A percentile compares a stretch with the other conserved stretches of the same genome.
phyloP scores from a whole-genome alignment of 2,888 invertebrate genomes.

The Orthosia cruda region DNA sequence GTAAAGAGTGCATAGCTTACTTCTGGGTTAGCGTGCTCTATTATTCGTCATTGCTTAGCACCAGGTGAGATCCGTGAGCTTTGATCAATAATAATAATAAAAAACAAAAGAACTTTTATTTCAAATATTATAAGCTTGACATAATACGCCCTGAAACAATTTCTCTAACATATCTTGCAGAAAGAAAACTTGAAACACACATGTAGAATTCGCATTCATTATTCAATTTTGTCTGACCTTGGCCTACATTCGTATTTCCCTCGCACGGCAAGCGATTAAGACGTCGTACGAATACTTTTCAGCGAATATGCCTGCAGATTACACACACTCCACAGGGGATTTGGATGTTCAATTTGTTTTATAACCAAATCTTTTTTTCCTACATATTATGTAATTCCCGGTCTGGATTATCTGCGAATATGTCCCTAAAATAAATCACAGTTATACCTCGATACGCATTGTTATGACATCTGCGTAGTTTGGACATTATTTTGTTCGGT shows the following conservation, averaged over 20 bases:
- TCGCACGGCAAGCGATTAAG: constrained; percentile 54
- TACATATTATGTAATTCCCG: constrained; percentile 25
- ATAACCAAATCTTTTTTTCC: constrained; percentile 19
- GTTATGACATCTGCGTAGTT: constrained; percentile 56
- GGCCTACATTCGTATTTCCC: constrained; percentile 57
- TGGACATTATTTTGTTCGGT: constrained; percentile 33
- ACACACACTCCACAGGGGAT: constrained; percentile 40
- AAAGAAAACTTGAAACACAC: constrained; percentile 42
- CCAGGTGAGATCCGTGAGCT: too few relatives aligned
- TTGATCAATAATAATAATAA: too few relatives aligned
- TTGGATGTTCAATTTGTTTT: constrained; percentile 57
- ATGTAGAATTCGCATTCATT: constrained; percentile 50
- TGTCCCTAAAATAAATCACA: constrained; percentile 37
- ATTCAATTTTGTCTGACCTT: constrained; percentile 68
- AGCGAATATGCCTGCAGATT: constrained; percentile 54
- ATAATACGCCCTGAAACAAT: not conserved
- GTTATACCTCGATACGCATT: constrained; percentile 38
- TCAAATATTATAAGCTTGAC: not conserved
- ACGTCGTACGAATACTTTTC: constrained; percentile 49
- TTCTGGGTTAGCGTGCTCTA: too few relatives aligned
- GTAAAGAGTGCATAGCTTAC: too few relatives aligned
- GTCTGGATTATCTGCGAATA: constrained; percentile 19
- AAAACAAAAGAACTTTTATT: not conserved
- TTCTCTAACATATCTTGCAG: not conserved
- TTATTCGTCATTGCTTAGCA: too few relatives aligned